These are phyloP conservation scores for Pecten maximus DNA, from an alignment of 2,888 invertebrate species.

Conservation along the genomic window DNA sequence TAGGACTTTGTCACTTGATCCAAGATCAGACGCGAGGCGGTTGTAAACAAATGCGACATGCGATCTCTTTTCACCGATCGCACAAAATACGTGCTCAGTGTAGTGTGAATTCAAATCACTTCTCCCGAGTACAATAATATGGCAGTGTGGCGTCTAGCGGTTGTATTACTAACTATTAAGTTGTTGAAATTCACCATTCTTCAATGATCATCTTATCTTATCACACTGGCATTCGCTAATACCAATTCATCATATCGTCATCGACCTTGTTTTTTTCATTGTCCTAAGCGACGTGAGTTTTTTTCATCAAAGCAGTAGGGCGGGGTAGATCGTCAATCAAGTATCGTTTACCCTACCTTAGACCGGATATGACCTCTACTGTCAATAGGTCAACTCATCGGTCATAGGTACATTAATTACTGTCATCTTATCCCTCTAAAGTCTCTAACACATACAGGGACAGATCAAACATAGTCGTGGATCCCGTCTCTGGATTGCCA, in stretches of 20 bases:
- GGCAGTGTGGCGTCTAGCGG: not conserved
- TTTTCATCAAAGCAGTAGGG: not conserved
- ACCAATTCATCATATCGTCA: not conserved
- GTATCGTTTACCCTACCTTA: conserved; percentile 9
- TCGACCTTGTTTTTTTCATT: conserved; percentile 22
- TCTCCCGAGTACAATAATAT: not conserved
- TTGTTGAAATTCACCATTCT: not conserved
- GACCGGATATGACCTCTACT: not conserved
- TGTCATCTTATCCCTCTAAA: not conserved
- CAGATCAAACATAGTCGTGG: not conserved
- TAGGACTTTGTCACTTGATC: not conserved
- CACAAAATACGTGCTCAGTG: not conserved
- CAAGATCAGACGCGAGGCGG: not conserved
- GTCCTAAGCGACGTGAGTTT: not conserved
- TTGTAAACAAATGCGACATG: conserved; percentile 13
- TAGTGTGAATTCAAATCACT: conserved; percentile 7
- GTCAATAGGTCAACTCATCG: not conserved
- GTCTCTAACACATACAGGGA: not conserved
- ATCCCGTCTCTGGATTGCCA: not conserved
- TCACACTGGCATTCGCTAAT: not conserved
- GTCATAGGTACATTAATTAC: not conserved
- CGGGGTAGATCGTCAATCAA: conserved; percentile 20
- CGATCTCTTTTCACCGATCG: not conserved
- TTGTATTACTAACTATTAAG: conserved; percentile 18
- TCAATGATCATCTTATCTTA: conserved; percentile 17